phyloP scores from a whole-genome alignment of 2,888 invertebrate species.

The Orthosia cruda region DNA sequence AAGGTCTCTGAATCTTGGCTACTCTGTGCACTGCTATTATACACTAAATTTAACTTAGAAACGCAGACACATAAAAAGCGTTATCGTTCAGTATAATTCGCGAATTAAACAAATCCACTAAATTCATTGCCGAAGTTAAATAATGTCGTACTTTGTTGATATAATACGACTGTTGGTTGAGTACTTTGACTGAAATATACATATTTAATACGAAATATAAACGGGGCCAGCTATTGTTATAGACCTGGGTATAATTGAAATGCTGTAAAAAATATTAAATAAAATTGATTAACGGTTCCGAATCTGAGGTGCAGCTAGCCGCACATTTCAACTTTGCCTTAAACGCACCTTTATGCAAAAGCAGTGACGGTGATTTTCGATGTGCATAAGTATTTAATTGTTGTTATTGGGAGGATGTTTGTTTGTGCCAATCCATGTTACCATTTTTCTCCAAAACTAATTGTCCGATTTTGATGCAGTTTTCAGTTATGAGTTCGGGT shows the following conservation, averaged over 20 bases:
- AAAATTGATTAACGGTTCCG: not conserved
- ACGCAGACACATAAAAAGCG: conserved; percentile 31
- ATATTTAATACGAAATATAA: not conserved
- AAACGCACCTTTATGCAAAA: too few relatives aligned
- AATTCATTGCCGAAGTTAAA: conserved; percentile 39
- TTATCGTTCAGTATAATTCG: conserved; percentile 50
- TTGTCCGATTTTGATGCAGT: too few relatives aligned
- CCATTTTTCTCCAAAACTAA: too few relatives aligned
- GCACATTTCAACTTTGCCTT: too few relatives aligned
- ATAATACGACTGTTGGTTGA: conserved; percentile 6
- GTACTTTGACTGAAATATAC: conserved; percentile 4
- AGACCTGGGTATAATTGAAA: not conserved
- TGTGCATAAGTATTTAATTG: too few relatives aligned
- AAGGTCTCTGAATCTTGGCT: not conserved
- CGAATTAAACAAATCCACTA: conserved; percentile 41
- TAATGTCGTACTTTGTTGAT: conserved; percentile 26
- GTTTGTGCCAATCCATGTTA: too few relatives aligned
- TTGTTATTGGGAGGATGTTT: too few relatives aligned
- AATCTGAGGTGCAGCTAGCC: not conserved
- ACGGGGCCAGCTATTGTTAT: not conserved
- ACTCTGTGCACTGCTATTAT: conserved; percentile 7
- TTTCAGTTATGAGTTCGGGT: too few relatives aligned
- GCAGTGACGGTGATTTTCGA: too few relatives aligned
- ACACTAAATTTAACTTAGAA: conserved; percentile 24
- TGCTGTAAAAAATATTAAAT: not conserved